Percentiles rank a stretch among this genome's conserved stretches.
These are phyloP conservation scores for Harpagoxenus sublaevis DNA, from an alignment of 2,888 invertebrate species.

Conservation along the genomic window DNA sequence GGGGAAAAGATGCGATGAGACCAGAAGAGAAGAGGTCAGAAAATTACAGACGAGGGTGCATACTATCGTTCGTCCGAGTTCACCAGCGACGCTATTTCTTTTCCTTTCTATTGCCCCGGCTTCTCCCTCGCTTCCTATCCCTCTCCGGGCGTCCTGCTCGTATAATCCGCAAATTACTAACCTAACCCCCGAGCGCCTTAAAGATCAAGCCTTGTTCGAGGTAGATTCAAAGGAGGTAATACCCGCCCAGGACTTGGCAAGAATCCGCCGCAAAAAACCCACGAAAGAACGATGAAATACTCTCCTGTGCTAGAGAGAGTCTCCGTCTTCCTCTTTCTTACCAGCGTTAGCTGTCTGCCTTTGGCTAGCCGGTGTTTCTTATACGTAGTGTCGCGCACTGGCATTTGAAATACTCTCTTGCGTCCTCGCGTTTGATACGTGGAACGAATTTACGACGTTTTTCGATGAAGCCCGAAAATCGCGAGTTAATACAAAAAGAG, in stretches of 20 bases:
- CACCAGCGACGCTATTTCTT: conserved; percentile 45
- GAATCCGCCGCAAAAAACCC: conserved; percentile 66
- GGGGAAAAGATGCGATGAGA: conserved; percentile 3
- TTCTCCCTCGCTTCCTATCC: conserved; percentile 31
- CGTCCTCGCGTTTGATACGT: conserved; percentile 21
- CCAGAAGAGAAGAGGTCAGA: conserved; percentile 63
- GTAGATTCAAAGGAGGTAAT: conserved; percentile 80
- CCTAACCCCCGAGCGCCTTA: conserved; percentile 78
- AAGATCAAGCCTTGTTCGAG: conserved; percentile 81
- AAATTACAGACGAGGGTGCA: conserved; percentile 80
- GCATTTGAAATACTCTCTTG: conserved; percentile 23
- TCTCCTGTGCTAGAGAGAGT: conserved; percentile 59
- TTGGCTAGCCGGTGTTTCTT: conserved; percentile 41
- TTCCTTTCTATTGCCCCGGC: conserved; percentile 53
- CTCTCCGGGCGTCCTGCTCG: conserved; percentile 64
- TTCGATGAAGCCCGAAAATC: conserved; percentile 21
- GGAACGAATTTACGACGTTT: conserved; percentile 12
- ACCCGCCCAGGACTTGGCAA: conserved; percentile 76
- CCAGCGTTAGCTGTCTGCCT: conserved; percentile 29
- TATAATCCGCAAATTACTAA: conserved; percentile 84
- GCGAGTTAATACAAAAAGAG: not conserved
- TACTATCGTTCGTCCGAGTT: conserved; percentile 57
- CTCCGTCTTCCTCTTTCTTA: conserved; percentile 59
- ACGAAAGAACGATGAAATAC: conserved; percentile 74
- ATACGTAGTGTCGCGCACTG: conserved; percentile 24